Conservation (phyloP, 2,113 vertebrate genomes). For the Chlorodrepanis virens region DNA sequence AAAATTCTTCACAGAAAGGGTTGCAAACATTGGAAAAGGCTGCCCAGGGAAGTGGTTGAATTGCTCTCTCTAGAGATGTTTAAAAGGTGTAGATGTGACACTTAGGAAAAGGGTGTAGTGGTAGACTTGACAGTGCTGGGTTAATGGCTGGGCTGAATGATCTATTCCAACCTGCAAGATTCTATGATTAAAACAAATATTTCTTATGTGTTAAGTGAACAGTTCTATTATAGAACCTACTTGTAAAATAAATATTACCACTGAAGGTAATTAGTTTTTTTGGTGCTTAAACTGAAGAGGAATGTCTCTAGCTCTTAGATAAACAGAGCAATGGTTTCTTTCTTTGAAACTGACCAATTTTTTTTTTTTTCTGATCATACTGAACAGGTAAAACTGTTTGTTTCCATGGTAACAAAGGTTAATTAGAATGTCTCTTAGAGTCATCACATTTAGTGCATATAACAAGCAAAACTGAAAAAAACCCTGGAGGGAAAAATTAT, state of each 20-base stretch:
- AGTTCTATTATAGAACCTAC: neutral
- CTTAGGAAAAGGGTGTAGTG: too few species aligned
- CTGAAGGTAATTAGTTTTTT: neutral
- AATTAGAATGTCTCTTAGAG: constrained; percentile 25
- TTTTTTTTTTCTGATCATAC: neutral
- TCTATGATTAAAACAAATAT: neutral
- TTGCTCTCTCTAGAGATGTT: neutral
- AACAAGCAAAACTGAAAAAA: constrained; percentile 18
- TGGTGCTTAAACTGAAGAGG: neutral
- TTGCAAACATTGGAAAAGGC: neutral
- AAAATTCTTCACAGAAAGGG: neutral
- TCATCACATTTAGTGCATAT: neutral
- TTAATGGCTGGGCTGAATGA: neutral
- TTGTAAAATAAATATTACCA: neutral
- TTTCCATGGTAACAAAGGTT: constrained; percentile 28
- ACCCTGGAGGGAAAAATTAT: neutral
- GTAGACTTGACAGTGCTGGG: neutral
- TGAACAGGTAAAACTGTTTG: constrained; percentile 19
- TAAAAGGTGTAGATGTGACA: neutral
- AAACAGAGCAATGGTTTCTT: neutral
- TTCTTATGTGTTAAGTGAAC: neutral
- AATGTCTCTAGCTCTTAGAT: neutral
- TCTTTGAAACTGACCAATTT: neutral
- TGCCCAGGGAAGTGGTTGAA: too few species aligned
- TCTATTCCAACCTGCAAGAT: neutral